A percentile compares a stretch with the other conserved stretches of the same genome.
Conservation (phyloP, 2,888 invertebrate species). For the Acrobasis repandana region DNA sequence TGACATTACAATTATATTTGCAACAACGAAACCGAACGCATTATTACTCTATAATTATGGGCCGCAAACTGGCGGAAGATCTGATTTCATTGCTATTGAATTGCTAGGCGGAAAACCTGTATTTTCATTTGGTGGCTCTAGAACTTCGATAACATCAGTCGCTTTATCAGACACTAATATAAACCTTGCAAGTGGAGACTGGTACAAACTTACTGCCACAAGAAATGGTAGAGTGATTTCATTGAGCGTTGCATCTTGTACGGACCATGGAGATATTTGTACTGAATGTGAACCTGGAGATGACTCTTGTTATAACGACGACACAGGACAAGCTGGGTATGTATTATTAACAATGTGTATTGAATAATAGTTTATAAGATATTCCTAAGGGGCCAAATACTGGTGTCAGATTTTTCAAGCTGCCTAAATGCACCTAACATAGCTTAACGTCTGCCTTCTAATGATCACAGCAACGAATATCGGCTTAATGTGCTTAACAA, state of each 20-base stretch:
- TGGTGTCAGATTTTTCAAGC: too few species aligned
- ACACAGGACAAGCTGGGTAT: conserved; percentile 94
- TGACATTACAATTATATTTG: conserved; percentile 94
- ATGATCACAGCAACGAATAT: too few species aligned
- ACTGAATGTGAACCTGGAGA: conserved; percentile 94
- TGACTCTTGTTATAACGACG: conserved; percentile 91
- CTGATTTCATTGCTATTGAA: conserved; percentile 96
- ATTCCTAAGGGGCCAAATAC: too few species aligned
- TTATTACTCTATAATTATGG: conserved; percentile 96
- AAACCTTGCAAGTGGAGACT: conserved; percentile 91
- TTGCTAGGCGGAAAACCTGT: conserved; percentile 91
- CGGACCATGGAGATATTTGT: conserved; percentile 93
- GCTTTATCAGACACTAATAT: conserved; percentile 85
- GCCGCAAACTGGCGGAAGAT: conserved; percentile 92
- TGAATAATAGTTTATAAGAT: background rate
- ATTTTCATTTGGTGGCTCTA: conserved; percentile 94
- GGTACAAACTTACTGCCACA: conserved; percentile 96
- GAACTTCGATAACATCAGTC: conserved; percentile 93
- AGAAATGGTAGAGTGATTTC: conserved; percentile 95
- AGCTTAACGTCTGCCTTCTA: too few species aligned
- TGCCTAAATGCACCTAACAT: too few species aligned
- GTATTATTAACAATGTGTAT: conserved; percentile 48
- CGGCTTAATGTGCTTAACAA: too few species aligned
- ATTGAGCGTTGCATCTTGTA: conserved; percentile 90
- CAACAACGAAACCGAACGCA: conserved; percentile 93